Percentiles rank a stretch among this genome's conserved stretches.
Evolutionary conservation across 2,888 invertebrate species (phyloP).

Genomic region (Coecobrya sp.): DNA sequence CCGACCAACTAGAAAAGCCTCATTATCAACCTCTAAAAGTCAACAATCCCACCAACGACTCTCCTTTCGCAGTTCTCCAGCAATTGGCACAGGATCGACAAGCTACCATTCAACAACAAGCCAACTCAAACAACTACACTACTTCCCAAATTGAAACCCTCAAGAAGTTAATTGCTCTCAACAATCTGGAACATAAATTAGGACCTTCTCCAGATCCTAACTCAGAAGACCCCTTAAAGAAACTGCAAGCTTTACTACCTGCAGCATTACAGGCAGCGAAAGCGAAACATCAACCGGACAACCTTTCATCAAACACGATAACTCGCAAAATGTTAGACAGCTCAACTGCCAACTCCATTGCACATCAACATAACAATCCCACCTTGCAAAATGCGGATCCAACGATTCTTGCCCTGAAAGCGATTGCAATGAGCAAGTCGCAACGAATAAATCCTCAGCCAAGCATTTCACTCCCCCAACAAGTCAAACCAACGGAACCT

Average conservation of each 20-base stretch:
- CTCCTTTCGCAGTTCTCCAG: conserved; percentile 61
- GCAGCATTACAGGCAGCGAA: conserved; percentile 28
- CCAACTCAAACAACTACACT: conserved; percentile 79
- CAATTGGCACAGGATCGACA: conserved; percentile 61
- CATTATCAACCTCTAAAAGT: conserved; percentile 55
- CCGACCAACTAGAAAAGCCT: conserved; percentile 11
- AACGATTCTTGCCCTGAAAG: conserved; percentile 83
- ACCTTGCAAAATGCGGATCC: conserved; percentile 68
- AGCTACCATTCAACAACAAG: conserved; percentile 28
- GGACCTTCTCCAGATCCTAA: neutral
- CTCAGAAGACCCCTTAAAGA: conserved; percentile 26
- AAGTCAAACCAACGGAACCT: conserved; percentile 78
- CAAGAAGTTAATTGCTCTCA: conserved; percentile 83
- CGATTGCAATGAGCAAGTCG: conserved; percentile 83
- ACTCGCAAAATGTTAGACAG: conserved; percentile 68
- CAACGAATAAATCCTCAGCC: conserved; percentile 83
- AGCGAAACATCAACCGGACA: conserved; percentile 1
- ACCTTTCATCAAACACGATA: conserved; percentile 42
- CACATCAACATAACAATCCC: conserved; percentile 42
- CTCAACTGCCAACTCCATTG: conserved; percentile 34
- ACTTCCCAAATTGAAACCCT: conserved; percentile 83
- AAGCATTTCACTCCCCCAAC: conserved; percentile 79
- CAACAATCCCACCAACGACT: conserved; percentile 20
- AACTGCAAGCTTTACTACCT: conserved; percentile 45
- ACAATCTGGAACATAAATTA: conserved; percentile 83